These are phyloP conservation scores for Paedocypris micromegethes DNA, from an alignment of 2,797 vertebrate genomes.

Conservation along the genomic window DNA sequence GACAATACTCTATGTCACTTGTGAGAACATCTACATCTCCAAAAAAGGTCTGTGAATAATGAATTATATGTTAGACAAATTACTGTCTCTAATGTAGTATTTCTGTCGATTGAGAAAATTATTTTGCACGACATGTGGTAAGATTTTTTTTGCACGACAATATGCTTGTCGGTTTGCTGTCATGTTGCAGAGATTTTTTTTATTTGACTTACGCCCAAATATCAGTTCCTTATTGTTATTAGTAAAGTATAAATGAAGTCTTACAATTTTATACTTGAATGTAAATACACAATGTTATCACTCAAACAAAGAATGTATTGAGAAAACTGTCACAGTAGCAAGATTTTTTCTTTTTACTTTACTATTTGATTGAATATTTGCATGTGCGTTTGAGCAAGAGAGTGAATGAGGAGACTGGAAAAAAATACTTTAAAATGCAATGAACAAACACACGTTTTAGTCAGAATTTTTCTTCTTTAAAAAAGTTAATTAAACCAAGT, in stretches of 20 bases:
- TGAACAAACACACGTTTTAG: no score
- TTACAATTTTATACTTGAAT: conserved; percentile 39
- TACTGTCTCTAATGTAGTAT: no score
- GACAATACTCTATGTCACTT: no score
- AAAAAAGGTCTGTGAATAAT: no score
- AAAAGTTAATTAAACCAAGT: no score
- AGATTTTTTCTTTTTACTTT: background rate
- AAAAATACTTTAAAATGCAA: background rate
- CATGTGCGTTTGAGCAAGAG: background rate
- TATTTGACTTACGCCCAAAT: background rate
- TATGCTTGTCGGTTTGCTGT: conserved; percentile 36
- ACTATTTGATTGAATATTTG: no score
- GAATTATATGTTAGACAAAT: no score
- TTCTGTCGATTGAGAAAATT: conserved; percentile 59
- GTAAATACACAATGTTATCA: conserved; percentile 23
- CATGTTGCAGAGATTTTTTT: conserved; percentile 3
- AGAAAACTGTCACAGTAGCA: background rate
- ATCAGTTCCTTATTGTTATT: background rate
- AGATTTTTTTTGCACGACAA: conserved; percentile 48
- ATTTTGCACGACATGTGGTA: conserved; percentile 67
- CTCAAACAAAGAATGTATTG: conserved; percentile 40
- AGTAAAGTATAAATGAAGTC: conserved; percentile 27
- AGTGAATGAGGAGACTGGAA: conserved; percentile 4
- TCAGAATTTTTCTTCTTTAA: no score
- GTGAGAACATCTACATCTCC: no score